Conservation (phyloP, 1,140 invertebrate genomes). For the Colletes latitarsis region DNA sequence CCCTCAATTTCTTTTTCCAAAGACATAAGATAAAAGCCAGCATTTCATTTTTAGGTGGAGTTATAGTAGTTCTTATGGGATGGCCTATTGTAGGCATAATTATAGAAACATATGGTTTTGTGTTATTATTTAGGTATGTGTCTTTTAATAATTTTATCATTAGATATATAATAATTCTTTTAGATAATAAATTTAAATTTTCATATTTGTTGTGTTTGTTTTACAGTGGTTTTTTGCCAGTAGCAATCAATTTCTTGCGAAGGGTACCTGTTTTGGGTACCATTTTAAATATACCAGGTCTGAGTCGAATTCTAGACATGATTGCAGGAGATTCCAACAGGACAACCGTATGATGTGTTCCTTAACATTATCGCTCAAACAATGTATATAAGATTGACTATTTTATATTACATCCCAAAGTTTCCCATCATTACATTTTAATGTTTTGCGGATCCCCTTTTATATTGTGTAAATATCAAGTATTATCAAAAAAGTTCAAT, state of each 20-base stretch:
- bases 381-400: conserved; percentile 72
- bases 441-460: conserved; percentile 43
- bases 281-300: conserved; percentile 88
- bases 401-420: conserved; percentile 34
- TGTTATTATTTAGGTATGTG: conserved; percentile 88
- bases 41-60: conserved; percentile 96
- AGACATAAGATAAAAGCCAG: conserved; percentile 97
- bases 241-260: conserved; percentile 93
- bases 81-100: conserved; percentile 98
- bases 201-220: conserved; percentile 21
- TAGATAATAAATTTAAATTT: neutral
- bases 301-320: conserved; percentile 84
- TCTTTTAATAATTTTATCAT: neutral
- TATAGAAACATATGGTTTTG: conserved; percentile 95
- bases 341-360: conserved; percentile 83
- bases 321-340: conserved; percentile 84
- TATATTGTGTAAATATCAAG: conserved; percentile 42
- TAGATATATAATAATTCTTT: neutral
- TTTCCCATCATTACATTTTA: conserved; percentile 46
- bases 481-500: conserved; percentile 9
- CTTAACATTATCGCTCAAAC: conserved; percentile 44
- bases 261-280: conserved; percentile 89
- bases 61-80: conserved; percentile 96
- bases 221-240: conserved; percentile 91
- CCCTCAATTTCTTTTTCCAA: conserved; percentile 99